Conservation (phyloP, 2,888 invertebrate species). For the Cheilosia urbana region DNA sequence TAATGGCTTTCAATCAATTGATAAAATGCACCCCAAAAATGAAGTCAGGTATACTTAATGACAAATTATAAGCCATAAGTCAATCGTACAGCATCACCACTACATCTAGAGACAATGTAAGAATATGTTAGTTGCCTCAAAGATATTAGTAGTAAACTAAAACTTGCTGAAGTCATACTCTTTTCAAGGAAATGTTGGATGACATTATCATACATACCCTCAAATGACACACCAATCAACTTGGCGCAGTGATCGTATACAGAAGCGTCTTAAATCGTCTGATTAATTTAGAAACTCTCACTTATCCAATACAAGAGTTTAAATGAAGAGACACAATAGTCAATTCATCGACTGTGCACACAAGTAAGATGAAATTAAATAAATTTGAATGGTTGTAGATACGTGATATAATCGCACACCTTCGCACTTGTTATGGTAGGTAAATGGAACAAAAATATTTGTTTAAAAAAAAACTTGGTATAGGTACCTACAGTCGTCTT, state of each 20-base stretch:
- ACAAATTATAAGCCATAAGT: neutral
- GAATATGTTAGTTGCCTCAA: no score
- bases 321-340: conserved; percentile 1
- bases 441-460: no score
- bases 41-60: neutral
- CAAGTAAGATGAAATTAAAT: neutral
- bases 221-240: neutral
- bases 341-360: neutral
- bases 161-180: neutral
- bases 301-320: neutral
- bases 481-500: no score
- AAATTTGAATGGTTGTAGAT: neutral
- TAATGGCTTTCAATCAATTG: no score
- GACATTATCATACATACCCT: neutral
- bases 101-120: neutral
- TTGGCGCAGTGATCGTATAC: neutral
- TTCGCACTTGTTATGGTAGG: no score
- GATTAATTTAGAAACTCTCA: neutral
- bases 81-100: neutral
- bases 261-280: neutral
- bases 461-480: no score
- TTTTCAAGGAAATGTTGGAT: neutral
- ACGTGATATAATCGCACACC: neutral
- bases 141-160: no score
- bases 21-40: no score